These are phyloP conservation scores for Condylostylus longicornis DNA, from an alignment of 1,140 invertebrate genomes.

Conservation along the genomic window DNA sequence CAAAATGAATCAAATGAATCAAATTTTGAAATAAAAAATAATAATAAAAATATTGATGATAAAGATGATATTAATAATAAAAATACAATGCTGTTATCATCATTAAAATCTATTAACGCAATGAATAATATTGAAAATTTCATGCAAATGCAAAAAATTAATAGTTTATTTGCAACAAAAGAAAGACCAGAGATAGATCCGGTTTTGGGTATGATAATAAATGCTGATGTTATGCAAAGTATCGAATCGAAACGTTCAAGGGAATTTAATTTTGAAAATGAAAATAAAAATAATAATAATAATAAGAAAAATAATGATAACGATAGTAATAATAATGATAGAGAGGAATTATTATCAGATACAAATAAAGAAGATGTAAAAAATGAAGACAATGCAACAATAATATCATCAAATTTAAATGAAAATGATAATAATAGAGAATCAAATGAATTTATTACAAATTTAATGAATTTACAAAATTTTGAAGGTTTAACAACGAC, in stretches of 20 bases:
- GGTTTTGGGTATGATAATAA: conserved; percentile 27
- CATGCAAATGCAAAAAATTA: conserved; percentile 12
- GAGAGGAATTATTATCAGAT: neutral
- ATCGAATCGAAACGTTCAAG: conserved; percentile 30
- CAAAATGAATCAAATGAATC: no score
- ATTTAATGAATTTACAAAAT: no score
- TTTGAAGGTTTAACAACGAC: conserved; percentile 14
- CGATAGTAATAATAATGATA: conserved; percentile 6
- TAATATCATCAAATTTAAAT: no score
- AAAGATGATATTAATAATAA: no score
- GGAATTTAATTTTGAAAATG: no score
- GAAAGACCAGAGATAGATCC: conserved; percentile 29
- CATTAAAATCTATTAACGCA: no score
- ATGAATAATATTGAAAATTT: no score
- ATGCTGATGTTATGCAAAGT: conserved; percentile 32
- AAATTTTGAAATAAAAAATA: no score
- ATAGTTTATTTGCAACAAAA: conserved; percentile 27
- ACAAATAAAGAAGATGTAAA: neutral
- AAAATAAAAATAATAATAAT: conserved; percentile 23
- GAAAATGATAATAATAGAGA: no score
- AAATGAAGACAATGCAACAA: conserved; percentile 1
- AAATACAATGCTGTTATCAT: no score
- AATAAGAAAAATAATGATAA: conserved; percentile 17
- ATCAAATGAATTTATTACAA: no score
- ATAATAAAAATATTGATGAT: no score